Base-by-base conservation (phyloP, 1,140 invertebrate genomes). In the Aphaenogaster ashmeadi region DNA sequence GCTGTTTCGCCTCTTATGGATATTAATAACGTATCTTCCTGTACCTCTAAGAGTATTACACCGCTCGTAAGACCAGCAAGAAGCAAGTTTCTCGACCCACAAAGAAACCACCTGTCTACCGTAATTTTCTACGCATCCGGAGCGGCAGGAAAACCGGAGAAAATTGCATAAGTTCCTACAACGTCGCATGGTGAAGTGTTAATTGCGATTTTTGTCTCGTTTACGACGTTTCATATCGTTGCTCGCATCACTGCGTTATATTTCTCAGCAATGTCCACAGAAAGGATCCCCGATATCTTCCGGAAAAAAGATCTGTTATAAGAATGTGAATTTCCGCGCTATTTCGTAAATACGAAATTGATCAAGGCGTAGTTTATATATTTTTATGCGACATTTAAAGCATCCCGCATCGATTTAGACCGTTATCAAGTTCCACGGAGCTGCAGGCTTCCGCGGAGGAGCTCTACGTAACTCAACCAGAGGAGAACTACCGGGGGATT, bases 401-500 rank as follows among this genome's bases (percentile, higher is more conserved):
- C 36, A n/a, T n/a, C 36, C 8, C n/a, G 11, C 47, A 58, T 56
- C 67, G 44, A 71, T 54, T 80, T 52, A 38, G 86, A 88, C 80
- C 71, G 88, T 90, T 92, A 92, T 92, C 88, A 90, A 81, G 84
- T 83, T 79, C 86, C n/a, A 87, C 67, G 54, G 83, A 91, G 87
- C 87, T 66, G 86, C 62, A 87, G 79, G 90, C 90, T 92, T 85
- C 88, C 87, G 64, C 38, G 60, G 66, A 89, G 81, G 92, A 90
- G 91, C 86, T 93, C 89, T 86, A 87, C 88, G 90, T 93, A 93
- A 90, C 88, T 94, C 89, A 93, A 91, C 86, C 84, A 89, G 87
- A 87, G 88, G 89, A 71, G 91, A 94, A 94, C 92, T 93, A 92
- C 89, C 92, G 89, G 84, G 90, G 93, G 93, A 95, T 95, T 94